Conservation (phyloP, 2,888 invertebrate species). For the Phorcus lineatus region DNA sequence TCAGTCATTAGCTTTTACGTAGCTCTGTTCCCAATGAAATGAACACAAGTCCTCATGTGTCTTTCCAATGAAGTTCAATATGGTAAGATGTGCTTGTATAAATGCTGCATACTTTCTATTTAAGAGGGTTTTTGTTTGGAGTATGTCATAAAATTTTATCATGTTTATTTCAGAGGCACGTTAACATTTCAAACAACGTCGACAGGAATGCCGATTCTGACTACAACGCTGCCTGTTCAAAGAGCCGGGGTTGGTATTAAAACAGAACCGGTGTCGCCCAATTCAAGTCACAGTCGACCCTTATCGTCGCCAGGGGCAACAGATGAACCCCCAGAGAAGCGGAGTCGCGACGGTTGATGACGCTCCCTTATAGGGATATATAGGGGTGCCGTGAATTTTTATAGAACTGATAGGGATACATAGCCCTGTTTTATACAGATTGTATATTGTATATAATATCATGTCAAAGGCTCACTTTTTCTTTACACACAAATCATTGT, state of each 20-base stretch:
- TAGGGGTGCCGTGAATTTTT: neutral
- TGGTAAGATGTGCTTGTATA: too few relatives aligned
- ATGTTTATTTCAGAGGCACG: conserved; percentile 43
- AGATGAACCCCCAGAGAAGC: conserved; percentile 51
- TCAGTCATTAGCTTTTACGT: too few relatives aligned
- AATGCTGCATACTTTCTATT: too few relatives aligned
- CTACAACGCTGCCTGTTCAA: neutral
- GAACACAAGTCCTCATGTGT: too few relatives aligned
- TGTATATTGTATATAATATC: neutral
- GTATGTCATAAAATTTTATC: neutral
- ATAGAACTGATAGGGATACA: neutral
- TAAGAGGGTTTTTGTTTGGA: too few relatives aligned
- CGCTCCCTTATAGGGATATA: neutral
- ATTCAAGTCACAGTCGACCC: conserved; percentile 24
- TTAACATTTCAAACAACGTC: conserved; percentile 40
- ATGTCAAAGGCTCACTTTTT: too few relatives aligned
- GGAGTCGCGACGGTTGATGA: conserved; percentile 33
- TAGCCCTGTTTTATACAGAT: neutral
- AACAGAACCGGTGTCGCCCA: conserved; percentile 39
- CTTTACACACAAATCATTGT: too few relatives aligned
- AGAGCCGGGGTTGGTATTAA: conserved; percentile 23
- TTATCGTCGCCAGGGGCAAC: conserved; percentile 23
- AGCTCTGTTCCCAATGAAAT: too few relatives aligned
- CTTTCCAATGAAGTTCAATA: too few relatives aligned
- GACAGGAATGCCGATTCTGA: conserved; percentile 23